Evolutionary conservation across 2,888 invertebrate genomes (phyloP), one percentile per base, ranked within the genome.

Genomic region (Elysia crispata): DNA sequence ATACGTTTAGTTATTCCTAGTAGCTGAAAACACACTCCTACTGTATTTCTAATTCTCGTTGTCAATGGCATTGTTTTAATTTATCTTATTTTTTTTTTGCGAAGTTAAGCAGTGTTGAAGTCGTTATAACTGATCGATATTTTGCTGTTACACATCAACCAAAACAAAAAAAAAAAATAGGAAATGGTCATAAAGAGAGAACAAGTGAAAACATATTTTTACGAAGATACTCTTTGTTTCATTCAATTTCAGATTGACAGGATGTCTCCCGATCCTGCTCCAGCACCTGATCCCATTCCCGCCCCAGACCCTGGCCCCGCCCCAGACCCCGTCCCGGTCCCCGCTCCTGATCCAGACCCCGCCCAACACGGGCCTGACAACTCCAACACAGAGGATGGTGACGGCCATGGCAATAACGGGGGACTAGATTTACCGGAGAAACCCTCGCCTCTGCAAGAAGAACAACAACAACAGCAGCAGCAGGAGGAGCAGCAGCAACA

Each of bases 391-490:
- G 79, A 79, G 23, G 79, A 79, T 23, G 79, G 57, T 33, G 79
- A 79, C 30, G 74, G 79, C 1, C n/a, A 74, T 31, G 79, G 79
- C 0, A 73, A 79, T 23, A 73, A 74, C 28, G 79, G 79, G 1
- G 54, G 66, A 8, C 23, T 57, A n/a, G 79, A 79, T 41, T 64
- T 15, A 11, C 74, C 79, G 30, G 57, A 69, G 25, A 57, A 54
- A 20, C 60, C 69, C 18, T 20, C 64, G 25, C 77, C 23, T 8
- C 54, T 69, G 49, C 69, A 77, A 60, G 72, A 78, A 57, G 72
- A 78, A 54, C 78, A 72, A 33, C 20, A 79, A 64, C 49, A 79
- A 33, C 66, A 79, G 23, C 73, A 79, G 31, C 64, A 74, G 50
- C 54, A 79, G 28, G 54, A 79, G 31, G 72, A 72, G 60, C 66